phyloP scores from a whole-genome alignment of 2,888 invertebrate genomes.

The Eupithecia vulgata region DNA sequence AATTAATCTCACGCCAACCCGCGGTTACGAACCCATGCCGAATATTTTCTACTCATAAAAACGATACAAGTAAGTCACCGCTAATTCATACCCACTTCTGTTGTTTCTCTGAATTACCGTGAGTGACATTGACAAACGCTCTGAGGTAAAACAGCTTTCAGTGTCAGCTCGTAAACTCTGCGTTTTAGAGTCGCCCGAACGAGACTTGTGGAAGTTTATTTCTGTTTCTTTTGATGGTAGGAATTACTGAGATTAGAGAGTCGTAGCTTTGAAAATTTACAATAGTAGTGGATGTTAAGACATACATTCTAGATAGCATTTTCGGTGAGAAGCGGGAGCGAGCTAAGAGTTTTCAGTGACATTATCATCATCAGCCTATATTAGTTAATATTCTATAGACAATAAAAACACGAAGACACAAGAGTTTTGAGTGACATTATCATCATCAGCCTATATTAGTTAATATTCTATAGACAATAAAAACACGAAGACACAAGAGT shows the following conservation, averaged over 20 bases:
- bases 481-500: no score
- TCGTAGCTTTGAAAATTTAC: slow-evolving; percentile 18
- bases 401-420: no score
- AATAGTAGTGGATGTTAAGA: neutral
- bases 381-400: no score
- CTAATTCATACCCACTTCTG: neutral
- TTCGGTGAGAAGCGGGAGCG: neutral
- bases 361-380: no score
- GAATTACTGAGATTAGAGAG: slow-evolving; percentile 23
- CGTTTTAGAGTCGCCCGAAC: slow-evolving; percentile 24
- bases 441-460: no score
- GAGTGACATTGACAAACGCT: slow-evolving; percentile 27
- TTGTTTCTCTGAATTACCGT: neutral
- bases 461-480: no score
- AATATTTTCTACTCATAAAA: neutral
- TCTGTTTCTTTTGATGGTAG: slow-evolving; percentile 40
- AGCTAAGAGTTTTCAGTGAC: no score
- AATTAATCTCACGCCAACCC: no score
- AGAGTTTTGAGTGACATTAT: no score
- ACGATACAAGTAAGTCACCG: neutral
- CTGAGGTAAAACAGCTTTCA: slow-evolving; percentile 31
- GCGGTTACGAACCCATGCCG: no score
- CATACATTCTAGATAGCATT: neutral
- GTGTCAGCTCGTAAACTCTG: slow-evolving; percentile 29
- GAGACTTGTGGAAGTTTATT: slow-evolving; percentile 35